These are phyloP conservation scores for Tolmerus cingulatus DNA, from an alignment of 2,888 invertebrate species.

Conservation along the genomic window DNA sequence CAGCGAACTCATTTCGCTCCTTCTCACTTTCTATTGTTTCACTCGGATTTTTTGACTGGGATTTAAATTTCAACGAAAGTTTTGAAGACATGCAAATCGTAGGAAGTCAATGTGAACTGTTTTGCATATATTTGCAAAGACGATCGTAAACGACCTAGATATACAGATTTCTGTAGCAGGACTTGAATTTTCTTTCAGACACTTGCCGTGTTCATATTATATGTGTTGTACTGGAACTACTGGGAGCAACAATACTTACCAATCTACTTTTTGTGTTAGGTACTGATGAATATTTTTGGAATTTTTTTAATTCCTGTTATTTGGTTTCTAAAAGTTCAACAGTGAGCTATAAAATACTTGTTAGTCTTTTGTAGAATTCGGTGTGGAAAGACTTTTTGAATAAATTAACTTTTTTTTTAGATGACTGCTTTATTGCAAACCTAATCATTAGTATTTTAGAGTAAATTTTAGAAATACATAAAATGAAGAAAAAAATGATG, in stretches of 20 bases:
- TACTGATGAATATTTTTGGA: neutral
- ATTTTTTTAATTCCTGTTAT: neutral
- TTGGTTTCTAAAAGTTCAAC: neutral
- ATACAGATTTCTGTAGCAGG: neutral
- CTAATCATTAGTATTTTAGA: too few relatives aligned
- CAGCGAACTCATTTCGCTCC: slow-evolving; percentile 5
- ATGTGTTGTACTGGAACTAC: neutral
- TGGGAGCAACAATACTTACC: neutral
- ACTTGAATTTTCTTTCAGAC: neutral
- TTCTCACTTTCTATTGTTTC: slow-evolving; percentile 1
- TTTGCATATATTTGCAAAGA: slow-evolving; percentile 9
- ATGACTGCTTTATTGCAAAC: too few relatives aligned
- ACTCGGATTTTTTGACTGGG: neutral
- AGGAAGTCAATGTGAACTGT: neutral
- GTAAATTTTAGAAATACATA: too few relatives aligned
- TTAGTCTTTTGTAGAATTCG: too few relatives aligned
- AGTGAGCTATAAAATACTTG: neutral
- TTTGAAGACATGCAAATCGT: neutral
- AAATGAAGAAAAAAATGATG: too few relatives aligned
- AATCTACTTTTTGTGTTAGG: neutral
- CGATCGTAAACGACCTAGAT: neutral
- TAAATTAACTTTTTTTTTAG: too few relatives aligned
- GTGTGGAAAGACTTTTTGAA: too few relatives aligned
- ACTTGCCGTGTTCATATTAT: neutral
- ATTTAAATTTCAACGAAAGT: slow-evolving; percentile 22